phyloP scores from a whole-genome alignment of 2,888 invertebrate genomes.

The Lycia hirtaria region DNA sequence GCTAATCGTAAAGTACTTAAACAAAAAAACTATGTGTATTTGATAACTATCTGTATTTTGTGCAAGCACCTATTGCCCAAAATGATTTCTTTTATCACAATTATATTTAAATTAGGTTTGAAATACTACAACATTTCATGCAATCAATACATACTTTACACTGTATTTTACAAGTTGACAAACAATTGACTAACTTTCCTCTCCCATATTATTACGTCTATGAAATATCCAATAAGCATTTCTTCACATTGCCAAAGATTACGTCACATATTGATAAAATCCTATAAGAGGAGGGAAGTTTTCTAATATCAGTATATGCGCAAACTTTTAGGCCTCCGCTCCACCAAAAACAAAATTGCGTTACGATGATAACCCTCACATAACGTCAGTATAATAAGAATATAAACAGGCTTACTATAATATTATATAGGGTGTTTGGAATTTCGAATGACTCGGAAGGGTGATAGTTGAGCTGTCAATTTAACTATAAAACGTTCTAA shows the following conservation, averaged over 20 bases:
- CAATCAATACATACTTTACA: not conserved
- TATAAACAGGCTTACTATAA: conserved; percentile 44
- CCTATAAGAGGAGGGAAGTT: conserved; percentile 26
- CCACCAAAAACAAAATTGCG: conserved; percentile 32
- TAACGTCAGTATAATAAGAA: conserved; percentile 41
- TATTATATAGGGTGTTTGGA: no score
- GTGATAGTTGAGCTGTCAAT: no score
- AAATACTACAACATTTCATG: no score
- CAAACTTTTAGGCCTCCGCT: conserved; percentile 28
- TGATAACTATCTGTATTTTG: no score
- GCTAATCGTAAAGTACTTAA: no score
- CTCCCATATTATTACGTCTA: conserved; percentile 2
- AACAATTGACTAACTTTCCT: not conserved
- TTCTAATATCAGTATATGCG: conserved; percentile 29
- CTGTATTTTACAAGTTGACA: conserved; percentile 3
- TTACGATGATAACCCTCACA: conserved; percentile 35
- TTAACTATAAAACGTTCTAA: no score
- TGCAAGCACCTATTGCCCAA: no score
- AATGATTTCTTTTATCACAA: no score
- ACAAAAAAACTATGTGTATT: no score
- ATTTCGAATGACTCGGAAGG: no score
- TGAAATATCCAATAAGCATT: conserved; percentile 22
- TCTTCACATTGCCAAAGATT: conserved; percentile 19
- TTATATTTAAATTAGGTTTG: not conserved
- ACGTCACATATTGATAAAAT: conserved; percentile 33